Evolutionary conservation across 2,797 vertebrate species (phyloP).

Genomic region (Peromyscus melanophrys): DNA sequence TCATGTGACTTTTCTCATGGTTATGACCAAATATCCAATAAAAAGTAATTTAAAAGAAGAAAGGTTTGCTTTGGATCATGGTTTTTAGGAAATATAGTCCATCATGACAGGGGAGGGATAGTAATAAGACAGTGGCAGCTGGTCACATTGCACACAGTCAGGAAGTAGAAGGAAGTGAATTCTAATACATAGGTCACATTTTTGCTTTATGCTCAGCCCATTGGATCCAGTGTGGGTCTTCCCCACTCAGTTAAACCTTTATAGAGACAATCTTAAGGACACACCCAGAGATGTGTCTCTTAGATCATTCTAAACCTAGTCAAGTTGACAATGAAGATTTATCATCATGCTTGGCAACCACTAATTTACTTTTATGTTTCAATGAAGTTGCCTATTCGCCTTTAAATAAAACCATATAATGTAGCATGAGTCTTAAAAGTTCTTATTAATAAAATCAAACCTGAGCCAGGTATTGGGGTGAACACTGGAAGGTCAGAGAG

Average conservation of each 20-base stretch:
- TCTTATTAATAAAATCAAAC: too few relatives aligned
- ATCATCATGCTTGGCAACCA: not conserved
- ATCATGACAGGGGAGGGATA: too few relatives aligned
- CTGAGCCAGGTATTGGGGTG: too few relatives aligned
- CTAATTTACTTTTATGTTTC: slow-evolving; percentile 5
- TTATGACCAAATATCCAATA: not conserved
- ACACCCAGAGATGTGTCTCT: not conserved
- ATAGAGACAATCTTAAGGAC: not conserved
- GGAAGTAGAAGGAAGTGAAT: not conserved
- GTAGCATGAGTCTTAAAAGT: too few relatives aligned
- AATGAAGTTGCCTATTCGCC: not conserved
- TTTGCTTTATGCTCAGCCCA: not conserved
- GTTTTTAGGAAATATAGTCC: not conserved
- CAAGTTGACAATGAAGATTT: not conserved
- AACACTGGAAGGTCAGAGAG: too few relatives aligned
- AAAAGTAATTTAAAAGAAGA: not conserved
- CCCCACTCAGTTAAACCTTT: not conserved
- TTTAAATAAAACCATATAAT: slow-evolving; percentile 19
- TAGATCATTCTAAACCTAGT: not conserved
- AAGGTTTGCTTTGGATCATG: not conserved
- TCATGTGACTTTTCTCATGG: not conserved
- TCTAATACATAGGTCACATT: not conserved
- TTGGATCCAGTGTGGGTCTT: not conserved
- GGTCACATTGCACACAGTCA: not conserved
- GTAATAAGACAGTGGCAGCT: not conserved